Evolutionary conservation across 2,888 invertebrate genomes (phyloP), one percentile per base, ranked within the genome.

Genomic region (Ashinkailepas kermadecensis): DNA sequence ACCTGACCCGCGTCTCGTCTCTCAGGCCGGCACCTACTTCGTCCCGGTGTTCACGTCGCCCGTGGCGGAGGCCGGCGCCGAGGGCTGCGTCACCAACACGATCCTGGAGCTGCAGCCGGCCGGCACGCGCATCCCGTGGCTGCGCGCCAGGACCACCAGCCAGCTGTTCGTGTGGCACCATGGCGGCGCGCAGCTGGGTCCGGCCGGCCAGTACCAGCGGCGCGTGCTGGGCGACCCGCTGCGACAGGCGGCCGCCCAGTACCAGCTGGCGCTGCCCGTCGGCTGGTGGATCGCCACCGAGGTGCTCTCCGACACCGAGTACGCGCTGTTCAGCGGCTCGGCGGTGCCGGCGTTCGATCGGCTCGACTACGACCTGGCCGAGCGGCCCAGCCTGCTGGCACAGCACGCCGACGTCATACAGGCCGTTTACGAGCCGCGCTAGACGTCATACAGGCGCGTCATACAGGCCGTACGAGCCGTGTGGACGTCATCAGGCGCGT

Each of bases 231-330:
- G 70, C 13, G 70, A 70, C 15, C 70, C 70, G 15, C 70, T 70
- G 70, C 70, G 70, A 0, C 70, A 70, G 39, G 15, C 39, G 7
- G 39, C 4, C 2, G 70, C 70, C 15, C 25, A 70, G 12, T 70
- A 25, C 39, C 70, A 70, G 70, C 70, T 70, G 70, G 70, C 15
- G 25, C 23, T 70, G 70, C 70, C 70, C 70, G 13, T 12, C 70
- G 23, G 23, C 25, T 12, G 25, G 39, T 70, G 70, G 70, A 1
- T 70, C 11, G 23, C 70, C 25, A 70, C 70, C 13, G 70, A 70
- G 70, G 70, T 70, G 70, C 70, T 70, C 70, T 70, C 70, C 15
- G 70, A 70, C 39, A 39, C 70, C 39, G 70, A 70, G 70, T 70
- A 70, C 39, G 70, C 39, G 9, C 70, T 70, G 15, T 13, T 70